Conservation (phyloP, 1,140 invertebrate species). For the Berghia stephanieae region DNA sequence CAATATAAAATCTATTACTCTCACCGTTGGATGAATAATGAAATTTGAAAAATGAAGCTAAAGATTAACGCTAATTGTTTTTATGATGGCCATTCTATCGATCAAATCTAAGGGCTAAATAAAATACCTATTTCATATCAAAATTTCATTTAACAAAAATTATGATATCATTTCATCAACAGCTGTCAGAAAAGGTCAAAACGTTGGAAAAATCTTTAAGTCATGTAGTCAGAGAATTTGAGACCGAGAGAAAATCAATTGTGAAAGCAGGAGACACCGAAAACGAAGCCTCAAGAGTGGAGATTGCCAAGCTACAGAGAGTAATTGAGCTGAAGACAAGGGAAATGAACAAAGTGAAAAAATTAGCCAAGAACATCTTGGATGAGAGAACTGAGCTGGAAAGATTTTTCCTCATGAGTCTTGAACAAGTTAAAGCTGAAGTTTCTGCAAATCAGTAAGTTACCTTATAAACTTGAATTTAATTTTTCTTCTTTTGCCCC, state of each 20-base stretch:
- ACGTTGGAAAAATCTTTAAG: conserved; percentile 63
- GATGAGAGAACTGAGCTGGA: conserved; percentile 67
- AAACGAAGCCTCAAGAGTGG: conserved; percentile 57
- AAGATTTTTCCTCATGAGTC: conserved; percentile 63
- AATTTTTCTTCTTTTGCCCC: conserved; percentile 1
- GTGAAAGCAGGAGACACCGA: conserved; percentile 50
- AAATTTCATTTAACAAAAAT: no score
- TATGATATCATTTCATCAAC: conserved; percentile 29
- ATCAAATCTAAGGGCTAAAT: no score
- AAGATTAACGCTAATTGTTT: no score
- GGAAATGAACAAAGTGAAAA: conserved; percentile 66
- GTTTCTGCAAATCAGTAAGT: conserved; percentile 64
- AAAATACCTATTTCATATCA: no score
- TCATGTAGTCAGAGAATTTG: conserved; percentile 64
- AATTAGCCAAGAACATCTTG: conserved; percentile 65
- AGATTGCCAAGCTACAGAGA: conserved; percentile 63
- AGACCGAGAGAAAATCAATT: conserved; percentile 52
- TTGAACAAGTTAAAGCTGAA: conserved; percentile 64
- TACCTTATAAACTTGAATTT: neutral
- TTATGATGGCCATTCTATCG: no score
- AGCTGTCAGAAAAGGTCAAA: conserved; percentile 60
- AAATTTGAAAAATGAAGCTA: no score
- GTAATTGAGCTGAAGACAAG: conserved; percentile 65
- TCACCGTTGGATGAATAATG: no score
- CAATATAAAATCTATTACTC: no score